Percentiles rank a stretch among this genome's conserved stretches.
These are phyloP conservation scores for Calyptommatus sinebrachiatus DNA, from an alignment of 2,113 vertebrate genomes.

Conservation along the genomic window DNA sequence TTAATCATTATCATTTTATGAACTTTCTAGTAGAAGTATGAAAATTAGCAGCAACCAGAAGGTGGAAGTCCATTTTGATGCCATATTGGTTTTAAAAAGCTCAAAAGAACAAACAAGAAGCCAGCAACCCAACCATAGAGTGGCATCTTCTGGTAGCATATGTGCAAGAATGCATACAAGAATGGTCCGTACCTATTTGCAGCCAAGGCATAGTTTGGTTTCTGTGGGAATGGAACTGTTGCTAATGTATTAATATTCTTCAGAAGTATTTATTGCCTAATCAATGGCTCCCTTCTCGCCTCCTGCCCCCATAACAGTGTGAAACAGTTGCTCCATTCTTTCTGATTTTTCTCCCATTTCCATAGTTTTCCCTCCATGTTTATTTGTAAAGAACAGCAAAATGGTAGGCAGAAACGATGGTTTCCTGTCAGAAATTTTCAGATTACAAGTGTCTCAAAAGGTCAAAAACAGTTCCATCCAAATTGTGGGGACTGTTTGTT, in stretches of 20 bases:
- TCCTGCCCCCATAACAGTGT: not conserved
- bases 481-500: slow-evolving; percentile 66
- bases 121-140: too few relatives aligned
- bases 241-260: not conserved
- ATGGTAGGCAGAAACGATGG: slow-evolving; percentile 14
- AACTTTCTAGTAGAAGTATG: not conserved
- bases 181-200: too few relatives aligned
- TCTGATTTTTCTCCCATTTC: not conserved
- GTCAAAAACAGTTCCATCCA: slow-evolving; percentile 52
- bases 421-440: slow-evolving; percentile 56
- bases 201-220: not conserved
- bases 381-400: not conserved
- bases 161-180: too few relatives aligned
- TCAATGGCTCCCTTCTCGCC: not conserved
- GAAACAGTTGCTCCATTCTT: not conserved
- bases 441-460: slow-evolving; percentile 44
- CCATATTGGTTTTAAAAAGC: too few relatives aligned
- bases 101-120: too few relatives aligned
- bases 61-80: too few relatives aligned
- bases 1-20: not conserved
- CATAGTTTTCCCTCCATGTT: not conserved
- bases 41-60: not conserved
- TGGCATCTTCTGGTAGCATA: too few relatives aligned
- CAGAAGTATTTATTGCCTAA: not conserved
- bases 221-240: not conserved